phyloP scores from a whole-genome alignment of 2,888 invertebrate genomes.

The Itoplectis maculator region DNA sequence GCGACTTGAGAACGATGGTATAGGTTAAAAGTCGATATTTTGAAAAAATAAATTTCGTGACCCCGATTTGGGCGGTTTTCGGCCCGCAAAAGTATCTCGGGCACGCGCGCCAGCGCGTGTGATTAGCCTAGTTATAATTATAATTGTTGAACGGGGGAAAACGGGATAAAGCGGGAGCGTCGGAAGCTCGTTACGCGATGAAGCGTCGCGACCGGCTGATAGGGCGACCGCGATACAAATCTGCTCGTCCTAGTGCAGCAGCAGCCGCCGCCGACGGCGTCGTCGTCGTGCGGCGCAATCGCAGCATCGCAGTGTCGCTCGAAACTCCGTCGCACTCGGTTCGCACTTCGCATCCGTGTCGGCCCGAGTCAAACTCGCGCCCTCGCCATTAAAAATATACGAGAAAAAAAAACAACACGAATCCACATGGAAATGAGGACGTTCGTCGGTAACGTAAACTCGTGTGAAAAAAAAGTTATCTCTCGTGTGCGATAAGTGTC shows the following conservation, averaged over 20 bases:
- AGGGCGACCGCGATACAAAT: conserved; percentile 46
- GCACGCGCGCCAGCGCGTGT: too few relatives aligned
- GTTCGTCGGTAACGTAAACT: not conserved
- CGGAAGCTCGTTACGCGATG: conserved; percentile 56
- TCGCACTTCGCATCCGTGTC: too few relatives aligned
- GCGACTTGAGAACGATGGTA: too few relatives aligned
- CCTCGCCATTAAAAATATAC: not conserved
- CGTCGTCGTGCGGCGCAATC: too few relatives aligned
- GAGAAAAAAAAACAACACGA: not conserved
- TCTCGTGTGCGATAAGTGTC: not conserved
- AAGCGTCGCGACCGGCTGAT: too few relatives aligned
- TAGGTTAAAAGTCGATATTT: too few relatives aligned
- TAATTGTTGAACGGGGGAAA: not conserved
- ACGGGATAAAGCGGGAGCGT: conserved; percentile 33
- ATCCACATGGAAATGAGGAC: conserved; percentile 41
- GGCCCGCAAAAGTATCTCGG: too few relatives aligned
- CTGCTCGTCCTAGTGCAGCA: conserved; percentile 34
- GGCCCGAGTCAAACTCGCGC: not conserved
- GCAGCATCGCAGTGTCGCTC: conserved; percentile 49
- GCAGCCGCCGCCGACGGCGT: too few relatives aligned
- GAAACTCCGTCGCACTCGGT: conserved; percentile 28
- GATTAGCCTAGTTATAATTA: too few relatives aligned
- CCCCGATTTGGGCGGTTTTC: too few relatives aligned
- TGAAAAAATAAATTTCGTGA: too few relatives aligned
- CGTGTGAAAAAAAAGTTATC: conserved; percentile 19